phyloP scores from a whole-genome alignment of 2,888 invertebrate genomes.

The Cactoblastis cactorum region DNA sequence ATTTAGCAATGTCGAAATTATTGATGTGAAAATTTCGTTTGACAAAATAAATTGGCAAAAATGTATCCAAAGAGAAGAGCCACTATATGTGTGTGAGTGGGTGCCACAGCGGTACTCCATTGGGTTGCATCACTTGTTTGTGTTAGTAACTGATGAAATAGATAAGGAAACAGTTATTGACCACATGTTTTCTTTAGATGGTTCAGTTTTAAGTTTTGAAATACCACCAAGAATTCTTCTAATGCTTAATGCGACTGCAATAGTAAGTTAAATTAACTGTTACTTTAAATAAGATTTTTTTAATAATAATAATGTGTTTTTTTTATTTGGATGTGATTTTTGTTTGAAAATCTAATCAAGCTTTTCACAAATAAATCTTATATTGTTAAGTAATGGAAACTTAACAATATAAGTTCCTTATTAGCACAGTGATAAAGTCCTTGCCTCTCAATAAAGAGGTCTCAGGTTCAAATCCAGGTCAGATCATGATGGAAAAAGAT shows the following conservation, averaged over 20 bases:
- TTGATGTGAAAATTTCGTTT: slow-evolving; percentile 83
- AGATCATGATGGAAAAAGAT: too few relatives aligned
- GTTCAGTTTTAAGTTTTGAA: slow-evolving; percentile 82
- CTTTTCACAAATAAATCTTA: too few relatives aligned
- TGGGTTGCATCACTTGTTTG: slow-evolving; percentile 85
- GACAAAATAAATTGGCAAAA: slow-evolving; percentile 81
- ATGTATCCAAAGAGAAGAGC: slow-evolving; percentile 81
- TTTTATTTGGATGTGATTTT: too few relatives aligned
- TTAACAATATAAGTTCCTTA: too few relatives aligned
- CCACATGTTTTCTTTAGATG: slow-evolving; percentile 90
- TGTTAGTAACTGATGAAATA: slow-evolving; percentile 78
- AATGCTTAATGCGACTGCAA: slow-evolving; percentile 85
- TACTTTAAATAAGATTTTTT: too few relatives aligned
- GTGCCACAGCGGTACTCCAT: slow-evolving; percentile 80
- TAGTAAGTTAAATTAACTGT: slow-evolving; percentile 80
- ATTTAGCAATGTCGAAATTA: slow-evolving; percentile 84
- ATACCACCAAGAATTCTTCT: slow-evolving; percentile 85
- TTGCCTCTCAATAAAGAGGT: too few relatives aligned
- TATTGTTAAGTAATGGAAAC: too few relatives aligned
- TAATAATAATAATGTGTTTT: too few relatives aligned
- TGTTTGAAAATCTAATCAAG: too few relatives aligned
- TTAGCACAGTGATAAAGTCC: too few relatives aligned
- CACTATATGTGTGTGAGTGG: slow-evolving; percentile 87
- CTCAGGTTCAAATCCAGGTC: too few relatives aligned
- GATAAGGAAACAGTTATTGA: slow-evolving; percentile 75